Percentiles rank a stretch among this genome's conserved stretches.
Evolutionary conservation across 2,888 invertebrate genomes (phyloP).

Genomic region (Metalampra italica): DNA sequence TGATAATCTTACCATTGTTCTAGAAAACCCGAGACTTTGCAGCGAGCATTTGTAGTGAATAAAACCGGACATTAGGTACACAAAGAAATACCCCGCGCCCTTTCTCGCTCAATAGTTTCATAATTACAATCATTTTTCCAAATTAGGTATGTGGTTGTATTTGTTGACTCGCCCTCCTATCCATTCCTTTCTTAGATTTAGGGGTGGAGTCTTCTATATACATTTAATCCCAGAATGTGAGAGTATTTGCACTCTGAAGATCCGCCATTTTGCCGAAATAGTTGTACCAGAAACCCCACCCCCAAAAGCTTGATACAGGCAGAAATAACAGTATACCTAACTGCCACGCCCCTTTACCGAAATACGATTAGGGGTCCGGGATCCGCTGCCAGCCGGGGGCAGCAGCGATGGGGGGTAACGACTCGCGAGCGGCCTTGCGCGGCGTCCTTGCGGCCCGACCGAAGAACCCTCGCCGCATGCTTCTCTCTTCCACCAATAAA

Average conservation of each 20-base stretch:
- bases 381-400: conserved; percentile 31
- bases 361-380: conserved; percentile 22
- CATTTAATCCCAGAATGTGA: too few relatives aligned
- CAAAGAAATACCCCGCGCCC: too few relatives aligned
- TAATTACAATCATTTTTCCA: too few relatives aligned
- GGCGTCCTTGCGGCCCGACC: conserved; percentile 62
- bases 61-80: too few relatives aligned
- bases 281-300: background rate
- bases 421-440: conserved; percentile 61
- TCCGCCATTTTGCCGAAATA: too few relatives aligned
- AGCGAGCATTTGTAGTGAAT: background rate
- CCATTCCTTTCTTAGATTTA: too few relatives aligned
- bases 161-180: too few relatives aligned
- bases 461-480: conserved; percentile 35
- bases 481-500: conserved; percentile 37
- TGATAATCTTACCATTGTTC: conserved; percentile 30
- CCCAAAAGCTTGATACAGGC: background rate
- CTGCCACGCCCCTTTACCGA: background rate
- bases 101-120: too few relatives aligned
- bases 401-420: conserved; percentile 37
- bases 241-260: too few relatives aligned
- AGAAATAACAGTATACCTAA: background rate
- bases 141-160: too few relatives aligned
- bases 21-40: background rate
- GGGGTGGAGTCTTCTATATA: too few relatives aligned